Base-by-base conservation (phyloP, 2,888 invertebrate genomes). In the Thecocarcelia acutangulata region DNA sequence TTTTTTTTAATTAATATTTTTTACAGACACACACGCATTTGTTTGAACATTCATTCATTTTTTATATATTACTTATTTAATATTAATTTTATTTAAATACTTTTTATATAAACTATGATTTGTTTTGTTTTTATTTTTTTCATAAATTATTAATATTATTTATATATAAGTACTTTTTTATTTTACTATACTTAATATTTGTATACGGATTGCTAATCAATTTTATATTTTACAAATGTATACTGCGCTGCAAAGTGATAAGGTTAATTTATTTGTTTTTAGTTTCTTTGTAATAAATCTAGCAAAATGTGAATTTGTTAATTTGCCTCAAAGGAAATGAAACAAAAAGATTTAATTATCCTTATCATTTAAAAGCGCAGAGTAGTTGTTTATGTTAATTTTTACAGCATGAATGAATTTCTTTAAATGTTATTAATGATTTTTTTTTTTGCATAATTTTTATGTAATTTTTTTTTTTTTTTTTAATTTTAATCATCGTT, bases 181-280 rank as follows among this genome's bases (percentile, higher is more conserved):
- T 42, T 76, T 68, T 46, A 59, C 74, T 70, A 15, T 61, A 52
- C 15, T 54, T 78, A 78, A 75, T 83, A 54, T 79, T 83, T 83
- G 79, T 80, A 79, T 83, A 82, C 74, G 76, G 54, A 78, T 82
- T 82, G 82, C 82, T 78, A 78, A 75, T 82, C 78, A 81, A 69
- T 81, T 83, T 80, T 50, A 42, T 81, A 80, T 74, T 72, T 78
- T 83, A 80, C 75, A 80, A 83, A 59, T 83, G 72, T 84, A 74
- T 69, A 19, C 40, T 66, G 24, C 42, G 42, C 66, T 6, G 11
- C 52, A 13, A 40, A 42, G 17, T 66, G 42, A 52, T 66, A 68
- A 58, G 59, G 13, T 68, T 58, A 21, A 15, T 73, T 72, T 19
- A 12, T 66, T 58, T 56, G 1, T 37, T 21, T 40, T 40, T 42